Conservation (phyloP, 2,113 vertebrate genomes). For the Mixornis gularis region DNA sequence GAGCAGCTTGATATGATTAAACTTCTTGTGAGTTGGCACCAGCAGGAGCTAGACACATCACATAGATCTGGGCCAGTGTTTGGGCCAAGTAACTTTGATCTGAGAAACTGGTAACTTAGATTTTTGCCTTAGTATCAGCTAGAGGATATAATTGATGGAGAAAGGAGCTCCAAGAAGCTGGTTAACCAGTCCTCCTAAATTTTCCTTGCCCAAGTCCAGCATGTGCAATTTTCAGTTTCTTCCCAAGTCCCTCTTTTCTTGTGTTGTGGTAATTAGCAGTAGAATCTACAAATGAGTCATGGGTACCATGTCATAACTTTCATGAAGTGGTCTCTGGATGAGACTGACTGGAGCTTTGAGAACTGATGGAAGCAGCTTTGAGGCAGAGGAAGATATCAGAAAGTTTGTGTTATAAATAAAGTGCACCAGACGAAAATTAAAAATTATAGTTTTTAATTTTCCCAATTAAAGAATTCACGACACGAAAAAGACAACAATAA, state of each 20-base stretch:
- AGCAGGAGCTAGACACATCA: not conserved
- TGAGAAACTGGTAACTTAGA: not conserved
- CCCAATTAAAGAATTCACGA: too few species aligned
- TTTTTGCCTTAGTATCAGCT: not conserved
- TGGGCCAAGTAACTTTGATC: not conserved
- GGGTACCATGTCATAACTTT: not conserved
- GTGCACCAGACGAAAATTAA: too few species aligned
- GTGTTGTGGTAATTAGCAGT: not conserved
- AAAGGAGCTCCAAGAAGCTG: not conserved
- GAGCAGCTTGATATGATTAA: not conserved
- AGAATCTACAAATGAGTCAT: not conserved
- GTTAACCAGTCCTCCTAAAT: not conserved
- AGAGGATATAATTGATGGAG: not conserved
- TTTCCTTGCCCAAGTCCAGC: not conserved
- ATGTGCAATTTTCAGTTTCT: not conserved
- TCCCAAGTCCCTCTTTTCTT: not conserved
- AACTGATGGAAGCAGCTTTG: not conserved
- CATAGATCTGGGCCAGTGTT: not conserved
- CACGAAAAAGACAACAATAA: too few species aligned
- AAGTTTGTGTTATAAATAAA: too few species aligned
- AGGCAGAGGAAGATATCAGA: not conserved
- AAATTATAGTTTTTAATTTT: too few species aligned
- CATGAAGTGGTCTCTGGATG: not conserved
- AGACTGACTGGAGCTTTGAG: not conserved
- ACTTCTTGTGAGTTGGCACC: not conserved